Evolutionary conservation across 2,888 invertebrate species (phyloP).

Genomic region (Tuberolachnus salignus): DNA sequence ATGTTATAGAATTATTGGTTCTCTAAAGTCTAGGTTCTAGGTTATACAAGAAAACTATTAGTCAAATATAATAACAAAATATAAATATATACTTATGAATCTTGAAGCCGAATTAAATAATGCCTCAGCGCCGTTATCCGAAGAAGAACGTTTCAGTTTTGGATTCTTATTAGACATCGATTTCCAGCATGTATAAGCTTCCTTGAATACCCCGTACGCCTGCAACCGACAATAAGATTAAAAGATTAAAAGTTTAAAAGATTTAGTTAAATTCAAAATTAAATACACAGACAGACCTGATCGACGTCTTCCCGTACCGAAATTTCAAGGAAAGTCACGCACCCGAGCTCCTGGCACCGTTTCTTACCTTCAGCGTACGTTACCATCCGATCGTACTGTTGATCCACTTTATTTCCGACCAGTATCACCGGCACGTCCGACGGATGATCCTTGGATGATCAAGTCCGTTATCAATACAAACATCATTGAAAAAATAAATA

Average conservation of each 20-base stretch:
- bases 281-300: slow-evolving; percentile 66
- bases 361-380: slow-evolving; percentile 75
- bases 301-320: slow-evolving; percentile 84
- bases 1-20: no score
- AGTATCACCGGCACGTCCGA: slow-evolving; percentile 78
- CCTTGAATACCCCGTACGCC: slow-evolving; percentile 79
- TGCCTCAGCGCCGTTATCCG: slow-evolving; percentile 63
- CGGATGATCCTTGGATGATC: slow-evolving; percentile 66
- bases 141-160: slow-evolving; percentile 68
- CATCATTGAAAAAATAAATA: no score
- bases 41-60: no score
- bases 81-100: slow-evolving; percentile 43
- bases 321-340: slow-evolving; percentile 83
- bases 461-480: not conserved
- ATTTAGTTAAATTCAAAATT: not conserved
- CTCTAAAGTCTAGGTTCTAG: no score
- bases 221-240: slow-evolving; percentile 61
- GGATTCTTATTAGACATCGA: slow-evolving; percentile 72
- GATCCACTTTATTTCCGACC: slow-evolving; percentile 83
- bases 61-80: not conserved
- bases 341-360: slow-evolving; percentile 78
- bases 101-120: slow-evolving; percentile 61
- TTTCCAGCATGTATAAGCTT: slow-evolving; percentile 76
- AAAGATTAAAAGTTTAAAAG: no score
- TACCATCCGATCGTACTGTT: slow-evolving; percentile 81